These are phyloP conservation scores for Maniola hyperantus DNA, from an alignment of 2,888 invertebrate genomes.

Conservation along the genomic window DNA sequence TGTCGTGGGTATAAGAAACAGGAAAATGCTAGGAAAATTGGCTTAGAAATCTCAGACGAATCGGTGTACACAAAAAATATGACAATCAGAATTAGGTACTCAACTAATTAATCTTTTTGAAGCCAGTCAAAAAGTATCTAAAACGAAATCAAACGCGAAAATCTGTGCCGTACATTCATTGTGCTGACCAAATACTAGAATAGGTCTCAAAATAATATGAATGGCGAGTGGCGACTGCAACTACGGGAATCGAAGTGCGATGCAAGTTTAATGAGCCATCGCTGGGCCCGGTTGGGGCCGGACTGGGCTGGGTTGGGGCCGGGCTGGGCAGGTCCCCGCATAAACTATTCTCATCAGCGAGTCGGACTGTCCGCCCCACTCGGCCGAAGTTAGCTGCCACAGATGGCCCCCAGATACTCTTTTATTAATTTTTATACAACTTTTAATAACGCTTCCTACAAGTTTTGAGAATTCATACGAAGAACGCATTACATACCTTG, in stretches of 20 bases:
- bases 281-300: background rate
- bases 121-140: too few relatives aligned
- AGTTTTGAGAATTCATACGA: too few relatives aligned
- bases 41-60: too few relatives aligned
- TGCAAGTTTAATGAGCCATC: conserved; percentile 2
- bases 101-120: too few relatives aligned
- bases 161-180: background rate
- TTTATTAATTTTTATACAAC: conserved; percentile 8
- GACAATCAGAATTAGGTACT: too few relatives aligned
- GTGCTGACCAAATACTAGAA: conserved; percentile 6
- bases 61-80: too few relatives aligned
- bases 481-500: too few relatives aligned
- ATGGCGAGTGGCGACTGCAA: conserved; percentile 7
- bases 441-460: background rate
- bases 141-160: background rate
- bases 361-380: background rate
- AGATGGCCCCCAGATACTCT: conserved; percentile 2
- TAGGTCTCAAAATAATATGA: conserved; percentile 1
- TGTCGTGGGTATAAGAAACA: too few relatives aligned
- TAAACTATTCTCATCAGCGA: conserved; percentile 13
- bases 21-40: too few relatives aligned
- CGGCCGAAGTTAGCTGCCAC: conserved; percentile 6
- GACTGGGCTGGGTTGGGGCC: background rate
- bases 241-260: conserved; percentile 8
- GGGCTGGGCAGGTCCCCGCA: background rate